Evolutionary conservation across 2,113 vertebrate genomes (phyloP), one percentile per base, ranked within the genome.

Genomic region (Nyctibius bracteatus): DNA sequence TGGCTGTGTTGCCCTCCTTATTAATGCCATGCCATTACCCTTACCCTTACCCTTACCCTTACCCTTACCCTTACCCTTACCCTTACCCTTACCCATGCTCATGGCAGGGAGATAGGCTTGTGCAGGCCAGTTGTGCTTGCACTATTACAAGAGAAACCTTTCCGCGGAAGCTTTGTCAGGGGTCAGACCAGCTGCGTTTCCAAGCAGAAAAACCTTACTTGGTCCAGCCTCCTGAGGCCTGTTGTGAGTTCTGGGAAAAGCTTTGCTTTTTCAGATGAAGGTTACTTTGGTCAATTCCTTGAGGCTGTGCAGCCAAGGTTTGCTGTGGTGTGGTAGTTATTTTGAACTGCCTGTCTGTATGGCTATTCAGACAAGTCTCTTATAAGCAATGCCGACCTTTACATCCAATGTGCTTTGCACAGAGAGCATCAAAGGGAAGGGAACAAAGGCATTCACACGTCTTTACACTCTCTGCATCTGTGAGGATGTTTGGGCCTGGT

Each of bases 171-270:
- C n/a, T 52, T 63, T 39, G 16, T 22, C 35, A 58, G 21, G 27
- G 24, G 20, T 55, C 37, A 49, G 44, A 43, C 46, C 81, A 71
- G 57, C 49, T 46, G 44, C 18, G 22, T 63, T 86, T 74, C 49
- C 55, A 58, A 41, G 49, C 49, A 47, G 49, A 39, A 54, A 21
- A 35, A 33, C 21, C 25, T 81, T 20, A 27, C n/a, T 43, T 37
- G 39, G 44, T 81, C 19, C 7, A 7, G 14, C 37, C n/a, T 81
- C 51, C 52, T 0, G 14, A 62, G 16, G 5, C 17, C 14, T 37
- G 15, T 7, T 52, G n/a, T 0, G 1, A 81, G n/a, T 46, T 47
- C n/a, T 52, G 62, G 1, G 2, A 65, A n/a, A 8, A 52, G 47
- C 37, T 81, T 59, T 81, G 75, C 3, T 63, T 58, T 81, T 37